Percentiles rank a stretch among this genome's conserved stretches.
These are phyloP conservation scores for Hydroisotoma schaefferi DNA, from an alignment of 2,888 invertebrate genomes.

Conservation along the genomic window DNA sequence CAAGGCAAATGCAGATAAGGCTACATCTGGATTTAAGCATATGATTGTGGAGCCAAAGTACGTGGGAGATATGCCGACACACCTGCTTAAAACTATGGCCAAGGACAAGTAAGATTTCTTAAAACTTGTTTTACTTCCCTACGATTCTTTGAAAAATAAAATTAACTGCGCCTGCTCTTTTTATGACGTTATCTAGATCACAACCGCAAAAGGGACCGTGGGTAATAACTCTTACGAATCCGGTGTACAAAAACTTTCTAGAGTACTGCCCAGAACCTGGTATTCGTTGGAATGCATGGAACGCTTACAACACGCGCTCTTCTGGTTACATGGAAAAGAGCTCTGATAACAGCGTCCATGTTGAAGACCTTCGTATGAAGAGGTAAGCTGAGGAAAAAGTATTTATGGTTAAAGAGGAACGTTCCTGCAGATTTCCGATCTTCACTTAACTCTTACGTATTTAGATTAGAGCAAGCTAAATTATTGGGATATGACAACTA, in stretches of 20 bases:
- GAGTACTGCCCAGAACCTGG: slow-evolving; percentile 77
- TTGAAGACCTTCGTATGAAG: slow-evolving; percentile 72
- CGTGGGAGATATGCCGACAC: slow-evolving; percentile 70
- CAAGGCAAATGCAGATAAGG: slow-evolving; percentile 64
- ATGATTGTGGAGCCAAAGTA: slow-evolving; percentile 64
- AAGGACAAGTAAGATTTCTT: slow-evolving; percentile 54
- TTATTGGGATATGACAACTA: slow-evolving; percentile 73
- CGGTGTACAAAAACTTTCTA: slow-evolving; percentile 70
- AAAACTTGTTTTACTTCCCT: too few relatives aligned
- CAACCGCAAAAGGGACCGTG: slow-evolving; percentile 72
- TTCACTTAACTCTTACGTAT: slow-evolving; percentile 8
- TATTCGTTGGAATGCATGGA: slow-evolving; percentile 80
- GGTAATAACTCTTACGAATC: slow-evolving; percentile 72
- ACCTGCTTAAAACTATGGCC: slow-evolving; percentile 65
- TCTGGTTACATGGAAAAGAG: slow-evolving; percentile 61
- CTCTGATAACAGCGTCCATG: slow-evolving; percentile 63
- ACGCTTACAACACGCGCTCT: slow-evolving; percentile 68
- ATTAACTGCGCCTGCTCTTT: too few relatives aligned
- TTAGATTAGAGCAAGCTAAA: slow-evolving; percentile 66
- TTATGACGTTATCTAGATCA: slow-evolving; percentile 44
- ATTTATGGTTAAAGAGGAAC: slow-evolving; percentile 5
- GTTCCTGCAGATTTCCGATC: slow-evolving; percentile 3
- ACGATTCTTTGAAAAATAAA: too few relatives aligned
- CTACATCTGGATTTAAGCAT: slow-evolving; percentile 65
- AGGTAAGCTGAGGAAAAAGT: slow-evolving; percentile 50